A percentile compares a stretch with the other conserved stretches of the same genome.
Conservation (phyloP, 2,113 vertebrate species). For the Burhinus oedicnemus region DNA sequence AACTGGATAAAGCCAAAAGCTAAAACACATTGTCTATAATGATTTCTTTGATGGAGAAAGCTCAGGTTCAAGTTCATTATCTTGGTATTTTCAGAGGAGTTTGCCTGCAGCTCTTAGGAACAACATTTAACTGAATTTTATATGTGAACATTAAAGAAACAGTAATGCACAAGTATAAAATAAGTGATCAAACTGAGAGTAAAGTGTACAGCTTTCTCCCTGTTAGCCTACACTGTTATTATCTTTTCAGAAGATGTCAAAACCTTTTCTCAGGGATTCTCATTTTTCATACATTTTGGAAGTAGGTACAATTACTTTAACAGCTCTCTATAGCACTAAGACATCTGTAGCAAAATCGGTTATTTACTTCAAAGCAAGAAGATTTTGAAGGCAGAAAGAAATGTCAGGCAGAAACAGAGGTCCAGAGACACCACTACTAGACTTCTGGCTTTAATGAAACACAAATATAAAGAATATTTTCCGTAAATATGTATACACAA, state of each 20-base stretch:
- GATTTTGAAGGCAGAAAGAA: constrained; percentile 42
- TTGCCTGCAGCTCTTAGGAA: constrained; percentile 62
- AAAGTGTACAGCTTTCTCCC: constrained; percentile 48
- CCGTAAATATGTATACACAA: constrained; percentile 34
- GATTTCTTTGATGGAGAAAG: constrained; percentile 75
- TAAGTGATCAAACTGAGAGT: constrained; percentile 57
- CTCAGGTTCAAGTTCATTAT: constrained; percentile 77
- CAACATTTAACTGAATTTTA: constrained; percentile 74
- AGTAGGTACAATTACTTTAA: constrained; percentile 68
- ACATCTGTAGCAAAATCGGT: constrained; percentile 52
- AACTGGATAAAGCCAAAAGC: constrained; percentile 69
- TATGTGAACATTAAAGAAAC: constrained; percentile 67
- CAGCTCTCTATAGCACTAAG: constrained; percentile 42
- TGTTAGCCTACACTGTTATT: constrained; percentile 62
- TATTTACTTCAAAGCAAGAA: constrained; percentile 68
- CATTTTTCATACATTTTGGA: constrained; percentile 69
- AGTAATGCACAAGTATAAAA: constrained; percentile 71
- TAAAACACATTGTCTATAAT: constrained; percentile 67
- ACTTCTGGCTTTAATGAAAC: constrained; percentile 55
- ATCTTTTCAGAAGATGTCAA: constrained; percentile 66
- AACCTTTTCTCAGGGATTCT: constrained; percentile 61
- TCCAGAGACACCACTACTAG: constrained; percentile 29
- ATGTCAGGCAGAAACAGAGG: neutral
- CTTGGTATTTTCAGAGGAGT: constrained; percentile 73
- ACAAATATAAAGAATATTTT: constrained; percentile 41